phyloP scores from a whole-genome alignment of 2,113 vertebrate genomes.

The Sinocyclocheilus rhinocerous region DNA sequence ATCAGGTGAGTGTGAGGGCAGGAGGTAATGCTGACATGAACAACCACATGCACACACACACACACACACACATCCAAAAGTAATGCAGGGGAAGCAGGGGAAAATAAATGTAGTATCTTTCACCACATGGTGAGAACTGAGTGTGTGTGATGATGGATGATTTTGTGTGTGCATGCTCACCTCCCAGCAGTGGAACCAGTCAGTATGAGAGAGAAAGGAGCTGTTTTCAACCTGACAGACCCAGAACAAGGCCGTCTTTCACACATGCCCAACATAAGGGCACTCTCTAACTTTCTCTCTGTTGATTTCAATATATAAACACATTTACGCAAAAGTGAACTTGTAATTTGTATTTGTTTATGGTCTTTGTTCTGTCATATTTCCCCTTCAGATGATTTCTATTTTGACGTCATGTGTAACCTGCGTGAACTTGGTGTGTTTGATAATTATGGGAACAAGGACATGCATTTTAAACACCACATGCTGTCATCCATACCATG shows the following conservation, averaged over 20 bases:
- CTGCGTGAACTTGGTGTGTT: conserved; percentile 28
- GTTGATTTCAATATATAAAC: conserved; percentile 19
- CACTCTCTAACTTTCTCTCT: conserved; percentile 34
- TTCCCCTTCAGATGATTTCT: background rate
- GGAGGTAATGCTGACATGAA: conserved; percentile 45
- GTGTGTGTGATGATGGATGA: conserved; percentile 46
- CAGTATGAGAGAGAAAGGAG: conserved; percentile 41
- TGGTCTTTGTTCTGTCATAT: conserved; percentile 19
- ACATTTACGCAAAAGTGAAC: conserved; percentile 8
- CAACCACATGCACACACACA: conserved; percentile 31
- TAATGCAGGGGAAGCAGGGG: conserved; percentile 19
- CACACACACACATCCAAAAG: conserved; percentile 39
- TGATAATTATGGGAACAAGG: conserved; percentile 7
- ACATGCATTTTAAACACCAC: conserved; percentile 14
- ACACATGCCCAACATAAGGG: conserved; percentile 47
- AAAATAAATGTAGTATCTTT: conserved; percentile 55
- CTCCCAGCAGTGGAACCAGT: conserved; percentile 37
- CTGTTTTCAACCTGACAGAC: conserved; percentile 44
- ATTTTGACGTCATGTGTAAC: conserved; percentile 8
- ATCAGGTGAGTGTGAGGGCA: conserved; percentile 58
- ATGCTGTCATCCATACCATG: conserved; percentile 12
- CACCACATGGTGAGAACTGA: conserved; percentile 54
- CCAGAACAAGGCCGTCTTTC: conserved; percentile 61
- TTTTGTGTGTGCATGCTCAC: conserved; percentile 25
- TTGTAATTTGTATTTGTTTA: conserved; percentile 20